phyloP scores from a whole-genome alignment of 2,113 vertebrate species.

The Nicator chloris region DNA sequence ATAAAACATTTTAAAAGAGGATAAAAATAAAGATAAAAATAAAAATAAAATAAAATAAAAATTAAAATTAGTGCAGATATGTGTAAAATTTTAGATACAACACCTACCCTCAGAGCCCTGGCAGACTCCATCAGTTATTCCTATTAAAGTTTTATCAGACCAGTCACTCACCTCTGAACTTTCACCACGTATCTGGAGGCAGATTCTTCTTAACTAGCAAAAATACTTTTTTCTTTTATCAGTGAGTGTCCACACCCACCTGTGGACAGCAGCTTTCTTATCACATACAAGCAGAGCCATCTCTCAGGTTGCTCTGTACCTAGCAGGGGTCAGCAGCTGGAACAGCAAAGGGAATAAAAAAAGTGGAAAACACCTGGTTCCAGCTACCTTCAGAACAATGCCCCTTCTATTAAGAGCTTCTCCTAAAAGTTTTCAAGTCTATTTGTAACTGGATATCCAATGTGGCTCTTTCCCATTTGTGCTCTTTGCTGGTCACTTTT shows the following conservation, averaged over 20 bases:
- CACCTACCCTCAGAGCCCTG: neutral
- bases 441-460: neutral
- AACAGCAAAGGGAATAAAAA: neutral
- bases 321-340: neutral
- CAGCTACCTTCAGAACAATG: neutral
- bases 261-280: neutral
- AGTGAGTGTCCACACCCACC: neutral
- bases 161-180: neutral
- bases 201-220: neutral
- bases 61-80: neutral
- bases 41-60: neutral
- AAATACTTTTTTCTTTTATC: neutral
- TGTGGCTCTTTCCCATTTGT: neutral
- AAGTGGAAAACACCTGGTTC: neutral
- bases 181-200: neutral
- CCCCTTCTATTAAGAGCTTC: neutral
- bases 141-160: neutral
- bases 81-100: neutral
- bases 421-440: neutral
- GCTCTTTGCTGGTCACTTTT: neutral
- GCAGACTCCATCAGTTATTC: neutral
- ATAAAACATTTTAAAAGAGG: neutral
- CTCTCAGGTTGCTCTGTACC: neutral
- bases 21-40: neutral
- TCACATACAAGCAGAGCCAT: neutral